phyloP scores from a whole-genome alignment of 2,797 vertebrate species.

The Erethizon dorsatum region DNA sequence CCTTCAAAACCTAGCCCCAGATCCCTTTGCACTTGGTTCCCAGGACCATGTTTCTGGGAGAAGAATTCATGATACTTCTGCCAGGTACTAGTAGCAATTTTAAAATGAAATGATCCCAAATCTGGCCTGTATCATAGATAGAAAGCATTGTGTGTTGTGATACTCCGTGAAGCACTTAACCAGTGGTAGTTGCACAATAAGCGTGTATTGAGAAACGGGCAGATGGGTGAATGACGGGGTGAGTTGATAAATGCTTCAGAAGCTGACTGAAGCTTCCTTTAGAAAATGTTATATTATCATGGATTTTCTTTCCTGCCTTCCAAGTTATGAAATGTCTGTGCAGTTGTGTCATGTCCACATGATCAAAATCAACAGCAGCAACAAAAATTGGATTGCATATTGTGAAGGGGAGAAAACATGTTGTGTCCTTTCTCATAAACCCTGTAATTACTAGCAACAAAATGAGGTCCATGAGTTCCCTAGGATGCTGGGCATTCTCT shows the following conservation, averaged over 20 bases:
- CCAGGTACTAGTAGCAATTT: not conserved
- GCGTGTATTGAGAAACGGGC: not conserved
- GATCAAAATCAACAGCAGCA: not conserved
- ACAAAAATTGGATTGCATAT: not conserved
- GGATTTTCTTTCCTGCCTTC: not conserved
- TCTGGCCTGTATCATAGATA: not conserved
- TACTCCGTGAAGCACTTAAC: not conserved
- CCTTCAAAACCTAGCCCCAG: not conserved
- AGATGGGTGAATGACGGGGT: not conserved
- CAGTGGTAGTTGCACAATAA: not conserved
- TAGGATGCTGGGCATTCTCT: not conserved
- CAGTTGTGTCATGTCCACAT: not conserved
- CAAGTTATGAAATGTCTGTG: not conserved
- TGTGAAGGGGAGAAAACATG: not conserved
- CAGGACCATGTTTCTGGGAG: not conserved
- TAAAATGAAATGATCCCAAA: constrained; percentile 19
- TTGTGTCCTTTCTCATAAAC: not conserved
- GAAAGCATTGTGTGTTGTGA: not conserved
- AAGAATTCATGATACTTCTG: constrained; percentile 17
- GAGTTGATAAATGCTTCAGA: not conserved
- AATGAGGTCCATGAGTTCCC: not conserved
- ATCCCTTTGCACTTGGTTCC: not conserved
- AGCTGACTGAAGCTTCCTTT: constrained; percentile 27
- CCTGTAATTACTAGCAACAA: not conserved
- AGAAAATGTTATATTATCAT: not conserved